Evolutionary conservation across 2,797 vertebrate species (phyloP), one percentile per base, ranked within the genome.

Genomic region (Adelosebastes latens): DNA sequence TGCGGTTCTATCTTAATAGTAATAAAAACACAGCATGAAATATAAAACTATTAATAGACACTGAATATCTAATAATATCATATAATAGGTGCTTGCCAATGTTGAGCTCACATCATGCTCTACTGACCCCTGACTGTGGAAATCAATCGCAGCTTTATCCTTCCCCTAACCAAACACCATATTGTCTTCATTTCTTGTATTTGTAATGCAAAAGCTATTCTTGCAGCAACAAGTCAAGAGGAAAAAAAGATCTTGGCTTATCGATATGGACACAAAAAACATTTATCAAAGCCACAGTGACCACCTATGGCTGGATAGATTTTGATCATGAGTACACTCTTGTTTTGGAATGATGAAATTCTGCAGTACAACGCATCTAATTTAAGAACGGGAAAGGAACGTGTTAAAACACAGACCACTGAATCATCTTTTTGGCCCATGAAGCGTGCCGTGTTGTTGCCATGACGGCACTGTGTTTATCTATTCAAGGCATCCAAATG

Each of bases 31-130:
- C 18, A n/a, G 39, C 56, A 68, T 8, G 24, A 77, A 69, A 87
- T 27, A 31, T 29, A 69, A 3, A 58, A 10, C 87, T 92, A 92
- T 89, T 85, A 91, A 91, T 92, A 93, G 88, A 76, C 24, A 20
- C 10, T 5, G 27, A 62, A 69, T 59, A 77, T 86, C 84, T 91
- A 92, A 83, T 83, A 92, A 90, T 92, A 91, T 86, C 80, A 58
- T 73, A 67, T 63, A 39, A 56, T 80, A 78, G 60, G 18, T 46
- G 68, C 2, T 10, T 71, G 85, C 88, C 86, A 87, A 56, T 10
- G 32, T 32, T 82, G 80, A 86, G 82, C 76, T 89, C 80, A 85
- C 60, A 60, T 55, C 74, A 55, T 60, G 87, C 69, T 89, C 76
- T 62, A 76, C 86, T 87, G 84, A 89, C 79, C 79, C 53, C 71